Evolutionary conservation across 1,140 invertebrate species (phyloP).

Genomic region (Monochamus saltuarius): DNA sequence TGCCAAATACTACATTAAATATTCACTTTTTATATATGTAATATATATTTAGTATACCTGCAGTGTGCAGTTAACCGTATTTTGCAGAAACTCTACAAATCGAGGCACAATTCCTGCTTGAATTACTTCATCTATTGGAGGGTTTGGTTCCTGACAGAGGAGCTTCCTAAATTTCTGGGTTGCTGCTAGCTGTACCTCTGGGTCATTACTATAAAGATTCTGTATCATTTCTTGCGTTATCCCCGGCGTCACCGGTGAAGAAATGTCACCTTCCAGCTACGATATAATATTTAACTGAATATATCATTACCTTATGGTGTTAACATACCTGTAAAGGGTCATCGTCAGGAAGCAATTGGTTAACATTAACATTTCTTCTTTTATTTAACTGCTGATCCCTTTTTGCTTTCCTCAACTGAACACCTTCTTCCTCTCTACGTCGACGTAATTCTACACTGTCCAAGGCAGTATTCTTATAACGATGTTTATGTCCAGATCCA

Average conservation of each 20-base stretch:
- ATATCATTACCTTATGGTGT: not conserved
- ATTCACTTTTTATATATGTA: too few relatives aligned
- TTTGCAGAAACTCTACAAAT: slow-evolving; percentile 93
- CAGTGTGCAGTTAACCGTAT: slow-evolving; percentile 78
- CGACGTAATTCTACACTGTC: slow-evolving; percentile 90
- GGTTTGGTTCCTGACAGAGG: slow-evolving; percentile 93
- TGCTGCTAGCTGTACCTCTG: slow-evolving; percentile 80
- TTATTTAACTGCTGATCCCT: slow-evolving; percentile 91
- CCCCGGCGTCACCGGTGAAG: slow-evolving; percentile 48
- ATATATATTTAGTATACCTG: slow-evolving; percentile 63
- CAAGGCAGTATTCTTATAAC: slow-evolving; percentile 92
- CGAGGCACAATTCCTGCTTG: slow-evolving; percentile 91
- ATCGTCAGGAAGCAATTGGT: slow-evolving; percentile 57
- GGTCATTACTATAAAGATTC: slow-evolving; percentile 78
- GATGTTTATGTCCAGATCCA: slow-evolving; percentile 78
- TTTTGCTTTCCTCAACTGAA: slow-evolving; percentile 94
- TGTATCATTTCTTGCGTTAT: slow-evolving; percentile 81
- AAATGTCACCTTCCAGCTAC: slow-evolving; percentile 48
- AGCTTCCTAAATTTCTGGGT: slow-evolving; percentile 96
- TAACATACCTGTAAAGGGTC: slow-evolving; percentile 48
- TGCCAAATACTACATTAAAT: too few relatives aligned
- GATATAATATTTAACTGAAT: slow-evolving; percentile 10
- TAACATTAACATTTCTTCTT: slow-evolving; percentile 79
- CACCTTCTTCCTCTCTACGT: slow-evolving; percentile 92
- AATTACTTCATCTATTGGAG: slow-evolving; percentile 98